Evolutionary conservation across 1,140 invertebrate species (phyloP).

Genomic region (Plodia interpunctella): DNA sequence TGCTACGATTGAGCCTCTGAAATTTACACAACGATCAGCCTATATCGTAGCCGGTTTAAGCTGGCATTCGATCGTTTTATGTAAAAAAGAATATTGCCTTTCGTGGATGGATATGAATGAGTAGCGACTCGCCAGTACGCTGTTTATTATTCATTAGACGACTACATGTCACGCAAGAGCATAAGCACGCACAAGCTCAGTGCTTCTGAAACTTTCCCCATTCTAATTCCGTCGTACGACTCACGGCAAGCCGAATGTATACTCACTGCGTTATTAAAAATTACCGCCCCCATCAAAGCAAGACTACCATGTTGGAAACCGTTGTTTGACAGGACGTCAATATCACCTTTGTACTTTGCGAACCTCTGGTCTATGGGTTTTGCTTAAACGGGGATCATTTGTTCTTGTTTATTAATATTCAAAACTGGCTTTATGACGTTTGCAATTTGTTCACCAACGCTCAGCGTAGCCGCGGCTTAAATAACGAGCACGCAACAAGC

Average conservation of each 20-base stretch:
- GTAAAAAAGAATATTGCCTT: constrained; percentile 61
- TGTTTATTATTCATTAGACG: constrained; percentile 75
- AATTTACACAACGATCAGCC: constrained; percentile 40
- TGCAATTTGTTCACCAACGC: constrained; percentile 56
- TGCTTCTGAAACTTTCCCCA: constrained; percentile 62
- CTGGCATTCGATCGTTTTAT: constrained; percentile 58
- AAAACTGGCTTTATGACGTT: constrained; percentile 64
- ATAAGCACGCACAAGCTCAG: constrained; percentile 63
- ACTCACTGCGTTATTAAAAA: constrained; percentile 13
- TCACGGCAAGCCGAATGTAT: constrained; percentile 3
- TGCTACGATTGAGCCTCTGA: constrained; percentile 16
- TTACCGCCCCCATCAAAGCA: not conserved
- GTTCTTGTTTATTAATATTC: constrained; percentile 64
- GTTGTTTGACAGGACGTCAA: constrained; percentile 27
- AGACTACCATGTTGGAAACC: constrained; percentile 18
- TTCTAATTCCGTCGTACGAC: constrained; percentile 6
- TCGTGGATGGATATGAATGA: constrained; percentile 69
- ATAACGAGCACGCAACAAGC: constrained; percentile 58
- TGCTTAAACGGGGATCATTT: constrained; percentile 47
- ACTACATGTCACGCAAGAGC: constrained; percentile 68
- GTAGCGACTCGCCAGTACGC: constrained; percentile 61
- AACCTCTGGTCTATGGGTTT: constrained; percentile 38
- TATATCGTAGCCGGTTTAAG: constrained; percentile 50
- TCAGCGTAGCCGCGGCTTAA: constrained; percentile 33
- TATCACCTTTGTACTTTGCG: constrained; percentile 40